Evolutionary conservation across 1,140 invertebrate genomes (phyloP).

Genomic region (Drosophila kikkawai): DNA sequence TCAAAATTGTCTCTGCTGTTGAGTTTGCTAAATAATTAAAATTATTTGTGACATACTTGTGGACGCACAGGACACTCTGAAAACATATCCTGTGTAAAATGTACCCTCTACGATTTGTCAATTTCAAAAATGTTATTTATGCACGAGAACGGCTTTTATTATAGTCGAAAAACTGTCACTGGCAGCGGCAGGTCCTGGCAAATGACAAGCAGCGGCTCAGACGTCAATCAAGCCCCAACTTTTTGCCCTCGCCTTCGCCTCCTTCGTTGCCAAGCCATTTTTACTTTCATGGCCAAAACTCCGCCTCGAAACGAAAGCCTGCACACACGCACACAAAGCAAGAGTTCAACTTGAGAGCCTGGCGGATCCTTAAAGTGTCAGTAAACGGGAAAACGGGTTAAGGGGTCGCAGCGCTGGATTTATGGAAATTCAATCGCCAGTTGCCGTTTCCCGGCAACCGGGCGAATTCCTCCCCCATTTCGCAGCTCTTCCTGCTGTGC

Average conservation of each 20-base stretch:
- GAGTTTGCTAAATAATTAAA: slow-evolving; percentile 64
- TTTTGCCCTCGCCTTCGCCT: background rate
- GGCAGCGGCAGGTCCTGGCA: slow-evolving; percentile 41
- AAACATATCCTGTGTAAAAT: slow-evolving; percentile 12
- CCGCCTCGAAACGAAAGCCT: slow-evolving; percentile 11
- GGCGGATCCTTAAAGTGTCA: slow-evolving; percentile 63
- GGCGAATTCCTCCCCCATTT: slow-evolving; percentile 1
- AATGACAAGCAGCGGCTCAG: slow-evolving; percentile 44
- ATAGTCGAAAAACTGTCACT: slow-evolving; percentile 41
- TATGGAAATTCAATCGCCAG: slow-evolving; percentile 63
- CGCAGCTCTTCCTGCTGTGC: slow-evolving; percentile 36
- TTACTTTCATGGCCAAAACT: slow-evolving; percentile 41
- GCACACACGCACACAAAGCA: slow-evolving; percentile 21
- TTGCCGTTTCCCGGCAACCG: slow-evolving; percentile 35
- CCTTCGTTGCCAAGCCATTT: slow-evolving; percentile 19
- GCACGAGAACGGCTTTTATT: slow-evolving; percentile 37
- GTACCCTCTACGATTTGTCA: slow-evolving; percentile 55
- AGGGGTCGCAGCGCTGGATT: slow-evolving; percentile 25
- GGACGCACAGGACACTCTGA: slow-evolving; percentile 7
- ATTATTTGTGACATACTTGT: slow-evolving; percentile 67
- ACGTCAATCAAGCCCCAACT: slow-evolving; percentile 62
- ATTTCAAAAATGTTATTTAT: slow-evolving; percentile 57
- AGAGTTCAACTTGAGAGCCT: slow-evolving; percentile 34
- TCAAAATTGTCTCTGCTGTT: slow-evolving; percentile 41
- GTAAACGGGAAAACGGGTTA: slow-evolving; percentile 59